Evolutionary conservation across 2,888 invertebrate genomes (phyloP).

Genomic region (Chrysolina oricalcia): DNA sequence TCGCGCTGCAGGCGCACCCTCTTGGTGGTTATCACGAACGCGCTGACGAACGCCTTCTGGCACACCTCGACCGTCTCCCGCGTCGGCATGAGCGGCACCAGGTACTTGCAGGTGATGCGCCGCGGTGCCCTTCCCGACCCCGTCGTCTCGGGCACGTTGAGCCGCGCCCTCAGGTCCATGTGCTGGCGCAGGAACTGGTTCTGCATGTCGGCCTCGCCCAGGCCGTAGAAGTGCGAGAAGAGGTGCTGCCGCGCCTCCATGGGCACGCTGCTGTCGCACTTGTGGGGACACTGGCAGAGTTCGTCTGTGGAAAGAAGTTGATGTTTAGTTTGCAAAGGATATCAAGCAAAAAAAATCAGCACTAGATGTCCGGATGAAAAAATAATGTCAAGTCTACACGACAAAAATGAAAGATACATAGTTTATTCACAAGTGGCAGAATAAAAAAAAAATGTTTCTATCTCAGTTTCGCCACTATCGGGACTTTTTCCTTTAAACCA

Average conservation of each 20-base stretch:
- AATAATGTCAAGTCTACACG: too few species aligned
- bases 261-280: slow-evolving; percentile 73
- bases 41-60: slow-evolving; percentile 75
- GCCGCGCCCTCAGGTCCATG: slow-evolving; percentile 72
- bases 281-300: slow-evolving; percentile 74
- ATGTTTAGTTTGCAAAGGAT: neutral
- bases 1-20: slow-evolving; percentile 73
- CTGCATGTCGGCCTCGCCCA: slow-evolving; percentile 72
- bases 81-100: slow-evolving; percentile 66
- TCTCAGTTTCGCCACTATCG: too few species aligned
- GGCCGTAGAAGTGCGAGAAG: slow-evolving; percentile 72
- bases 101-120: slow-evolving; percentile 74
- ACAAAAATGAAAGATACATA: too few species aligned
- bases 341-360: too few species aligned
- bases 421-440: too few species aligned
- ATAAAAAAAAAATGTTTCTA: too few species aligned
- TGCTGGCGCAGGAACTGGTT: slow-evolving; percentile 73
- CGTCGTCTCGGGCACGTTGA: slow-evolving; percentile 64
- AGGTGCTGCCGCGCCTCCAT: slow-evolving; percentile 70
- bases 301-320: slow-evolving; percentile 66
- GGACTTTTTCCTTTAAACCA: too few species aligned
- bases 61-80: slow-evolving; percentile 68
- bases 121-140: slow-evolving; percentile 68
- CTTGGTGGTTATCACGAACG: slow-evolving; percentile 75
- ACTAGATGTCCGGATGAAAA: too few species aligned